These are phyloP conservation scores for Aromia moschata DNA, from an alignment of 2,888 invertebrate species.

Conservation along the genomic window DNA sequence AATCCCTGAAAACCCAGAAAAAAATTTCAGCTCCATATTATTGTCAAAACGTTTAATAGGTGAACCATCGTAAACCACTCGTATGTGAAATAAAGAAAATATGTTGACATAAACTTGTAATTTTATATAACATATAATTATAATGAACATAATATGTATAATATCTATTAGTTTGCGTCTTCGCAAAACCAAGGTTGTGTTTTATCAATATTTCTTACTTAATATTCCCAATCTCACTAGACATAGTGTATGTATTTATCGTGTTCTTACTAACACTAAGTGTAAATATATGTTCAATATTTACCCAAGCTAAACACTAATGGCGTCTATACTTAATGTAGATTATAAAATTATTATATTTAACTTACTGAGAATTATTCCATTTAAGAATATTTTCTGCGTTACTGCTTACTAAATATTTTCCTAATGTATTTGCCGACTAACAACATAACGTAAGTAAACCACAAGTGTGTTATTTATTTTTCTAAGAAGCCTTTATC, in stretches of 20 bases:
- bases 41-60: too few species aligned
- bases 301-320: background rate
- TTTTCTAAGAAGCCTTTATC: background rate
- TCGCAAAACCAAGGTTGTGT: too few species aligned
- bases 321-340: background rate
- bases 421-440: background rate
- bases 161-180: too few species aligned
- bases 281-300: slow-evolving; percentile 1
- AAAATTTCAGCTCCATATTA: too few species aligned
- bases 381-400: background rate
- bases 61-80: too few species aligned
- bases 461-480: background rate
- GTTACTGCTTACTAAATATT: background rate
- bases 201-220: too few species aligned
- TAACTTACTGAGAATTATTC: background rate
- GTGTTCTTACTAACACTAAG: background rate
- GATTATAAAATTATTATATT: background rate
- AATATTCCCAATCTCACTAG: too few species aligned
- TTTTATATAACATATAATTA: too few species aligned
- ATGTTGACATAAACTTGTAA: too few species aligned
- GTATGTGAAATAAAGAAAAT: too few species aligned
- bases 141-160: too few species aligned
- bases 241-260: background rate
- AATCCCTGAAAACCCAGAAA: too few species aligned
- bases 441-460: background rate